Evolutionary conservation across 2,113 vertebrate species (phyloP), one percentile per base, ranked within the genome.

Genomic region (Phylloscopus trochiloides): DNA sequence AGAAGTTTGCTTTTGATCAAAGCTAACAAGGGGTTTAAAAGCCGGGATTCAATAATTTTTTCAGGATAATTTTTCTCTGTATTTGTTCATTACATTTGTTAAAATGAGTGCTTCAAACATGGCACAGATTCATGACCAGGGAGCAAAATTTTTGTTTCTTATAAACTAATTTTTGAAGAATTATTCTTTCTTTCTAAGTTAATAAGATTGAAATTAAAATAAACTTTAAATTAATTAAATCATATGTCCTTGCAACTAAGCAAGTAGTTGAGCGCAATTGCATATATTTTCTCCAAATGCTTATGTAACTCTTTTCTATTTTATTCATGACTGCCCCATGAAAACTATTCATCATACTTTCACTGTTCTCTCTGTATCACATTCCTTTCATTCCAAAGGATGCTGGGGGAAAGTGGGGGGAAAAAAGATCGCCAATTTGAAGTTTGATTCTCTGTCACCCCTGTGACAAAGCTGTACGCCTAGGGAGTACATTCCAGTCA

Each of bases 371-470:
- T 50, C 70, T 38, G 24, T 52, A 77, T 78, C 86, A 89, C 62
- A 85, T 94, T 92, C 48, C 40, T 89, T 63, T 96, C 47, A 57
- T 86, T 59, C 32, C 65, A 83, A 58, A 79, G 42, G 47, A 70
- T 77, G 63, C 28, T 76, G 42, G 38, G 50, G 63, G 50, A 72
- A 85, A 71, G 48, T 12, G 20, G 26, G 40, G 19, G 12, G 21
- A 42, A 40, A 95, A 70, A 65, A 71, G 8, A 94, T 92, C 17
- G 18, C 79, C 16, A 25, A 12, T 54, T 89, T 67, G 40, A 86
- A 51, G 67, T 90, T 90, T 95, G 74, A 88, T 38, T 93, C 61
- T 40, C 36, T 51, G 84, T 66, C 90, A 91, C 68, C 90, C 95
- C 47, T 65, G 26, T 84, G 74, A 66, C 36, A 87, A 90, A 89